Conservation (phyloP, 2,113 vertebrate genomes). For the Polypterus senegalus region DNA sequence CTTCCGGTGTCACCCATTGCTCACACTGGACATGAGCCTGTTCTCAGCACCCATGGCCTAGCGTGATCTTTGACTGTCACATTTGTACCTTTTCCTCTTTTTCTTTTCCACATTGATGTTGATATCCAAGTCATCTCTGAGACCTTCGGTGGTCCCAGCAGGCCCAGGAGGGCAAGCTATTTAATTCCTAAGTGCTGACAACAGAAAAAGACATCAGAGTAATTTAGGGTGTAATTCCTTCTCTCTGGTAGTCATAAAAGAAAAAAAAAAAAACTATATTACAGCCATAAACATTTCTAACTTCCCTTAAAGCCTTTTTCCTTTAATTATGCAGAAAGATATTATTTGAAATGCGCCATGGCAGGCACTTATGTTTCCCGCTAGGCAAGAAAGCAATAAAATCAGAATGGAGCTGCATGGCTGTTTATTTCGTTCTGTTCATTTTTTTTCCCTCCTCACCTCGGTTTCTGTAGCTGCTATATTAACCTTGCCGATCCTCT, state of each 20-base stretch:
- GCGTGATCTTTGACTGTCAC: no score
- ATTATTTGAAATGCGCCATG: constrained; percentile 36
- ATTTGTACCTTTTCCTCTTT: no score
- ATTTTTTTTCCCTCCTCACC: no score
- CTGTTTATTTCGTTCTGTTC: constrained; percentile 18
- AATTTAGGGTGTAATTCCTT: constrained; percentile 53
- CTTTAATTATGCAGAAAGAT: constrained; percentile 43
- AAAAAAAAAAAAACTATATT: constrained; percentile 46
- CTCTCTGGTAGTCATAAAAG: constrained; percentile 45
- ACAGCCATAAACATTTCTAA: constrained; percentile 46
- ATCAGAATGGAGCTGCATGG: constrained; percentile 22
- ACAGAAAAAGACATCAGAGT: constrained; percentile 40
- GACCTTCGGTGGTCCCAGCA: background rate
- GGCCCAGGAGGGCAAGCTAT: constrained; percentile 7
- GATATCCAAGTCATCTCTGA: no score
- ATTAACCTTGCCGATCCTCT: no score
- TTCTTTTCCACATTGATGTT: no score
- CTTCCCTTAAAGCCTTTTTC: constrained; percentile 25
- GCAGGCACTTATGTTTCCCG: constrained; percentile 38
- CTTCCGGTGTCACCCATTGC: no score
- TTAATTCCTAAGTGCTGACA: constrained; percentile 38
- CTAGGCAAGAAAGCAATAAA: constrained; percentile 38
- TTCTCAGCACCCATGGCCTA: no score
- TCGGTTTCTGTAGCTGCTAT: no score
- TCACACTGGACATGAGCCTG: no score